Evolutionary conservation across 1,140 invertebrate species (phyloP).

Genomic region (Drosophila truncata): DNA sequence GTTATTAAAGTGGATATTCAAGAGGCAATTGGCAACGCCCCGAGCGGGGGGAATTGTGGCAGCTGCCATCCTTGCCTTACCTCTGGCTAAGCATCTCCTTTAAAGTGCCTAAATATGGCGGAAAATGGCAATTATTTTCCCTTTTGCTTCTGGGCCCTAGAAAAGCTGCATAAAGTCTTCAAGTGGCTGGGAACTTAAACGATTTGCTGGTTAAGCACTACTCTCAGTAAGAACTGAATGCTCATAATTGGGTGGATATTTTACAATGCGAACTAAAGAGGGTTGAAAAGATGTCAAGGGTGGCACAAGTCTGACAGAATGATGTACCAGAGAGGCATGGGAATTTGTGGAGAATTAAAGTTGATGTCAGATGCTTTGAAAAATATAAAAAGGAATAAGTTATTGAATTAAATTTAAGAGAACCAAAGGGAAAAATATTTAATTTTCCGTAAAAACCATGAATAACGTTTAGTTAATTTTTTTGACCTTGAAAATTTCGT

Average conservation of each 20-base stretch:
- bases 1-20: slow-evolving; percentile 76
- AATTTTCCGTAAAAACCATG: not conserved
- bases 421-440: not conserved
- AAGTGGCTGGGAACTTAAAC: slow-evolving; percentile 9
- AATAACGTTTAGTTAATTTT: not conserved
- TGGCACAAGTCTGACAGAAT: not conserved
- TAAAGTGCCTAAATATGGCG: slow-evolving; percentile 27
- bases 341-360: not conserved
- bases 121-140: slow-evolving; percentile 52
- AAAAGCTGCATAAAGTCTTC: not conserved
- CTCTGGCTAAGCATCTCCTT: slow-evolving; percentile 11
- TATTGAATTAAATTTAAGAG: no score
- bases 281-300: slow-evolving; percentile 16
- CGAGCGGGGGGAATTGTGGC: slow-evolving; percentile 35
- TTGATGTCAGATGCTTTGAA: not conserved
- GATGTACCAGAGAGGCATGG: not conserved
- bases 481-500: not conserved
- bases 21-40: slow-evolving; percentile 39
- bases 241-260: slow-evolving; percentile 32
- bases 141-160: not conserved
- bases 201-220: slow-evolving; percentile 23
- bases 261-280: slow-evolving; percentile 12
- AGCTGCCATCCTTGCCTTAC: not conserved
- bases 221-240: slow-evolving; percentile 13
- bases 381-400: not conserved